Conservation (phyloP, 2,888 invertebrate genomes). For the Meandrusa payeni region DNA sequence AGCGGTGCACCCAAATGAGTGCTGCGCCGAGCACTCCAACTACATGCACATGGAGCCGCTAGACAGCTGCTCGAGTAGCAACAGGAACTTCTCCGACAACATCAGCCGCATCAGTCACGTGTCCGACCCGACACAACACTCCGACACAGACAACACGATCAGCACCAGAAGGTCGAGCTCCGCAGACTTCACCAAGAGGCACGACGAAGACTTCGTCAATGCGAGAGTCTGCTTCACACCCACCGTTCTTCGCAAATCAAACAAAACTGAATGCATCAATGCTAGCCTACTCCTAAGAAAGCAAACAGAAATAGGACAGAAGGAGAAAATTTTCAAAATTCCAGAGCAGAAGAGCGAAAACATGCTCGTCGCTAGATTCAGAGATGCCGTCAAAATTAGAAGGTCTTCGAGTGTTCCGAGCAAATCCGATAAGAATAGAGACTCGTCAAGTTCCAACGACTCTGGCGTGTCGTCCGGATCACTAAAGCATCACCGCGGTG, state of each 20-base stretch:
- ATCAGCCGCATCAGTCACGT: constrained; percentile 79
- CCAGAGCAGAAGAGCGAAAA: constrained; percentile 70
- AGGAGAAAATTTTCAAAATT: constrained; percentile 57
- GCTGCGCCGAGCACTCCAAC: constrained; percentile 59
- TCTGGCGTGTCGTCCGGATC: constrained; percentile 86
- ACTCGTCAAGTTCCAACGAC: constrained; percentile 86
- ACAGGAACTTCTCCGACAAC: constrained; percentile 73
- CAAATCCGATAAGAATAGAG: constrained; percentile 84
- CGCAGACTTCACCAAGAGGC: constrained; percentile 82
- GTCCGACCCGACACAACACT: constrained; percentile 66
- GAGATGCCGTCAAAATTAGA: constrained; percentile 82
- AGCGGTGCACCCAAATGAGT: constrained; percentile 60
- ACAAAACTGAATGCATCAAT: constrained; percentile 62
- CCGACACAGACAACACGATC: constrained; percentile 64
- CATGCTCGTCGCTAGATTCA: constrained; percentile 64
- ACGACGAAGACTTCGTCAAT: constrained; percentile 69
- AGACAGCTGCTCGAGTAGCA: constrained; percentile 64
- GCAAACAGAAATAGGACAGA: constrained; percentile 44
- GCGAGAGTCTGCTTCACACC: constrained; percentile 66
- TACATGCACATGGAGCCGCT: constrained; percentile 69
- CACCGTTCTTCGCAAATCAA: constrained; percentile 62
- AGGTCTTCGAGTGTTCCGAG: constrained; percentile 86
- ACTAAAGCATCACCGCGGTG: constrained; percentile 81
- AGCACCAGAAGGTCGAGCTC: constrained; percentile 81
- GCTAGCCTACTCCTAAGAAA: constrained; percentile 44